phyloP scores from a whole-genome alignment of 2,113 vertebrate genomes.

The Tragelaphus strepsiceros region DNA sequence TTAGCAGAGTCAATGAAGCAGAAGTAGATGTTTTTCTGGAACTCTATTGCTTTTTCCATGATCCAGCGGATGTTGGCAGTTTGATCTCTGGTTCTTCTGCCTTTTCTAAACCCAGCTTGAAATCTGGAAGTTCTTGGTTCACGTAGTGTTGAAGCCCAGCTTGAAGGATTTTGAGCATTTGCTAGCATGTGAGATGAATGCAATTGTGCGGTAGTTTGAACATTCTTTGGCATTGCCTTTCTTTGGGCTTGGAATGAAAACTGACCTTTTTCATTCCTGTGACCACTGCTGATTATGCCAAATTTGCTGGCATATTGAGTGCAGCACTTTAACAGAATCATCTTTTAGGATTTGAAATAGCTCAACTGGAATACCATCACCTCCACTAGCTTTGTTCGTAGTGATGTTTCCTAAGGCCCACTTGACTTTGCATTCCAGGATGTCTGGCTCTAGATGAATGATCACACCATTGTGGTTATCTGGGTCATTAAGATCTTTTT shows the following conservation, averaged over 20 bases:
- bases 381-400: rapidly evolving
- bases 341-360: background rate
- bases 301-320: background rate
- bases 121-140: background rate
- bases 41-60: background rate
- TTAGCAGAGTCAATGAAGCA: background rate
- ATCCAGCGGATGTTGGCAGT: background rate
- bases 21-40: background rate
- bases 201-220: background rate
- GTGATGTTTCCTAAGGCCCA: background rate
- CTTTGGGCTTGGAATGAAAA: background rate
- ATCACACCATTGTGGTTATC: background rate
- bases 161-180: background rate
- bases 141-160: background rate
- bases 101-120: background rate
- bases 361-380: background rate
- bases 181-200: background rate
- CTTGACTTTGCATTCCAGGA: background rate
- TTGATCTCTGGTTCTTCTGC: background rate
- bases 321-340: background rate
- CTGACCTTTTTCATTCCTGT: background rate
- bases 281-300: background rate
- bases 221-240: background rate
- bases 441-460: background rate
- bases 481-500: background rate